Conservation (phyloP, 2,888 invertebrate species). For the Timema podura region DNA sequence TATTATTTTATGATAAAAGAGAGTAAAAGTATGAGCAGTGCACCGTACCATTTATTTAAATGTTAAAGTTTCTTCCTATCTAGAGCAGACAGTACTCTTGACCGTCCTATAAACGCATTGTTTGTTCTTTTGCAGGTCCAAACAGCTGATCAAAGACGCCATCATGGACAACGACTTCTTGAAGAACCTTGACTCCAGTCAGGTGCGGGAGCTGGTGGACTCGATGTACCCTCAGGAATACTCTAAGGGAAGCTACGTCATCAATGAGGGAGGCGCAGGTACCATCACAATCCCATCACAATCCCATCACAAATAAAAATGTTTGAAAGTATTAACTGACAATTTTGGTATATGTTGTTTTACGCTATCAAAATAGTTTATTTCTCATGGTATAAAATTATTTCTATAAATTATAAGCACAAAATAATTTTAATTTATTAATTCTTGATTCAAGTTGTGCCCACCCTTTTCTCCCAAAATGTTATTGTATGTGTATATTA, state of each 20-base stretch:
- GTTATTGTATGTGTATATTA: no score
- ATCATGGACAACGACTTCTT: slow-evolving; percentile 63
- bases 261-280: slow-evolving; percentile 59
- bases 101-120: background rate
- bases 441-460: no score
- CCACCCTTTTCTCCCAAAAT: no score
- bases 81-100: background rate
- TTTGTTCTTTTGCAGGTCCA: slow-evolving; percentile 48
- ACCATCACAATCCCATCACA: background rate
- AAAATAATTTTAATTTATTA: no score
- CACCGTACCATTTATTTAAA: background rate
- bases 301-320: no score
- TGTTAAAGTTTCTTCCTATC: background rate
- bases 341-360: no score
- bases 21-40: background rate
- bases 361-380: no score
- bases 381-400: no score
- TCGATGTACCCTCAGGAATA: slow-evolving; percentile 59
- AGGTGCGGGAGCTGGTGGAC: slow-evolving; percentile 62
- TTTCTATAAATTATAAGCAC: no score
- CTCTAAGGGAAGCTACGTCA: slow-evolving; percentile 52
- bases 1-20: no score
- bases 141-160: slow-evolving; percentile 62
- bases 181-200: slow-evolving; percentile 59
- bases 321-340: no score